Conservation (phyloP, 2,888 invertebrate genomes). For the Rotaria sp. region DNA sequence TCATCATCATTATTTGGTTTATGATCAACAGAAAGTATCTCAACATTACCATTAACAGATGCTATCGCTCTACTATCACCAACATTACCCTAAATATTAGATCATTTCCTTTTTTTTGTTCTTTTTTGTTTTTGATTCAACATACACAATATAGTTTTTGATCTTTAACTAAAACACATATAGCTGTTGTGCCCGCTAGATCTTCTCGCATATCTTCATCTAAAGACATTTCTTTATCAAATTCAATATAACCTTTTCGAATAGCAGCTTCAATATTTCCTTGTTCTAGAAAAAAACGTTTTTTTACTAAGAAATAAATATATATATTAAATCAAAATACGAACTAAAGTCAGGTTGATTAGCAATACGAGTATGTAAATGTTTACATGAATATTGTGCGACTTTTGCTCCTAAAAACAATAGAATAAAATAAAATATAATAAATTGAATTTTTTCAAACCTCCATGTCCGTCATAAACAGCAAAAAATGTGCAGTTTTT, state of each 20-base stretch:
- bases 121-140: background rate
- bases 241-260: constrained; percentile 77
- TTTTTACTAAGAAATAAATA: background rate
- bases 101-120: background rate
- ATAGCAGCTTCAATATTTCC: constrained; percentile 78
- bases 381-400: constrained; percentile 86
- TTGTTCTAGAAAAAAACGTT: constrained; percentile 57
- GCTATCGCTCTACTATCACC: constrained; percentile 93
- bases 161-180: constrained; percentile 68
- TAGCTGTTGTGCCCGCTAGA: constrained; percentile 87
- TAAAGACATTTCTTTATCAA: constrained; percentile 80
- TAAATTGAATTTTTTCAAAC: background rate
- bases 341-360: constrained; percentile 67
- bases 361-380: constrained; percentile 82
- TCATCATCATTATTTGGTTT: constrained; percentile 85
- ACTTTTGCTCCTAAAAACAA: constrained; percentile 65
- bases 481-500: constrained; percentile 86
- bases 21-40: constrained; percentile 78
- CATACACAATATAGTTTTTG: constrained; percentile 74
- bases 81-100: constrained; percentile 68
- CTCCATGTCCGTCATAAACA: constrained; percentile 91
- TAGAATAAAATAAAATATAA: too few species aligned
- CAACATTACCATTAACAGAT: constrained; percentile 71
- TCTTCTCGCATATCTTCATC: constrained; percentile 81
- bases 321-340: constrained; percentile 41